These are phyloP conservation scores for Rhabdornis inornatus DNA, from an alignment of 2,113 vertebrate genomes.

Conservation along the genomic window DNA sequence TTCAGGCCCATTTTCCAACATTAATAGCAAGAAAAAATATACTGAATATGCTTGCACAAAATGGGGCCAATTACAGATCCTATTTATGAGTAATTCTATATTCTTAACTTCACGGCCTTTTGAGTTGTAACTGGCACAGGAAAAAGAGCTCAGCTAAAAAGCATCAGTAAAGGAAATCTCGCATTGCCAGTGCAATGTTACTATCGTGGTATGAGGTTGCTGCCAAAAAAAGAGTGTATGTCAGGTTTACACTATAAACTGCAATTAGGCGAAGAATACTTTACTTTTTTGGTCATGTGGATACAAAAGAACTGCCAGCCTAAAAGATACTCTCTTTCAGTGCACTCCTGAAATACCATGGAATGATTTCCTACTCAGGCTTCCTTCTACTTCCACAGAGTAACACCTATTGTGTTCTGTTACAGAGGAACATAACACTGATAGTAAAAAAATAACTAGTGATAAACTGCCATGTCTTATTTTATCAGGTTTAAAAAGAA, in stretches of 20 bases:
- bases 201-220: rapidly evolving
- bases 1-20: background rate
- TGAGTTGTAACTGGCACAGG: background rate
- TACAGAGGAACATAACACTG: background rate
- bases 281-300: background rate
- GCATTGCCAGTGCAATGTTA: background rate
- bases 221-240: background rate
- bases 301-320: background rate
- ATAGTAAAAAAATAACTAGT: background rate
- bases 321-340: background rate
- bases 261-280: background rate
- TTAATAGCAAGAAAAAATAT: background rate
- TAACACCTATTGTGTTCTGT: background rate
- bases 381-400: background rate
- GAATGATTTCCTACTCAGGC: background rate
- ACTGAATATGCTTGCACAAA: background rate
- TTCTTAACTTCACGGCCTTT: background rate
- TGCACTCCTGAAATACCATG: background rate
- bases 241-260: background rate
- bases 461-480: background rate
- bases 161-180: background rate
- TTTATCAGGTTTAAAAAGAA: background rate
- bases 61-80: background rate
- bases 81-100: background rate
- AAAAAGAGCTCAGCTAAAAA: background rate